Percentiles rank a stretch among this genome's conserved stretches.
These are phyloP conservation scores for Teleiodes luculella DNA, from an alignment of 2,888 invertebrate species.

Conservation along the genomic window DNA sequence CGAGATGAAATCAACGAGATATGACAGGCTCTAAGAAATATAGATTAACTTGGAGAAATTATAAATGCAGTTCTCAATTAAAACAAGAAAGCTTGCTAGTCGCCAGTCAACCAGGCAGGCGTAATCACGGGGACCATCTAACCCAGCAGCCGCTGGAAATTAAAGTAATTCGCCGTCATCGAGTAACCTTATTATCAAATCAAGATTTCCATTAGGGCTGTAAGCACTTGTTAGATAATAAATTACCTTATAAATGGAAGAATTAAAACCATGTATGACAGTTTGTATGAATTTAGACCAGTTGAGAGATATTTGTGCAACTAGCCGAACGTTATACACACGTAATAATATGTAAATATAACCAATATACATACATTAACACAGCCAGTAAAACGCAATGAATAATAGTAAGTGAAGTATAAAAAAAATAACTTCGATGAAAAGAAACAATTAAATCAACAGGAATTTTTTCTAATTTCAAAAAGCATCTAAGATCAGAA, in stretches of 20 bases:
- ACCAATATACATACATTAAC: too few species aligned
- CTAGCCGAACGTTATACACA: too few species aligned
- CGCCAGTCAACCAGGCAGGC: background rate
- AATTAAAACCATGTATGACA: too few species aligned
- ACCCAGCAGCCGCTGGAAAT: background rate
- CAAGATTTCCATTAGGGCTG: background rate
- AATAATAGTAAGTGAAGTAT: too few species aligned
- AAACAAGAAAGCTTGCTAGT: conserved; percentile 4
- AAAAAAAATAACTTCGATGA: too few species aligned
- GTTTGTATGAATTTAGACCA: too few species aligned
- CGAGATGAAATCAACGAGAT: conserved; percentile 6
- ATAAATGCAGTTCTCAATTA: conserved; percentile 7
- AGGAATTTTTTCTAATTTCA: too few species aligned
- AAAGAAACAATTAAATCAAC: too few species aligned
- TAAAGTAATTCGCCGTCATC: conserved; percentile 9
- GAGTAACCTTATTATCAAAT: conserved; percentile 7
- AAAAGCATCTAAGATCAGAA: too few species aligned
- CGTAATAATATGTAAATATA: too few species aligned
- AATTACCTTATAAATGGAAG: background rate
- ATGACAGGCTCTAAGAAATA: conserved; percentile 1
- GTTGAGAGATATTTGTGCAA: too few species aligned
- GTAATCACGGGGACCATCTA: background rate
- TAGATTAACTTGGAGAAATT: conserved; percentile 8
- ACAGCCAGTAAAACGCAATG: too few species aligned
- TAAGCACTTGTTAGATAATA: background rate